phyloP scores from a whole-genome alignment of 2,113 vertebrate genomes.

The Entomyzon cyanotis region DNA sequence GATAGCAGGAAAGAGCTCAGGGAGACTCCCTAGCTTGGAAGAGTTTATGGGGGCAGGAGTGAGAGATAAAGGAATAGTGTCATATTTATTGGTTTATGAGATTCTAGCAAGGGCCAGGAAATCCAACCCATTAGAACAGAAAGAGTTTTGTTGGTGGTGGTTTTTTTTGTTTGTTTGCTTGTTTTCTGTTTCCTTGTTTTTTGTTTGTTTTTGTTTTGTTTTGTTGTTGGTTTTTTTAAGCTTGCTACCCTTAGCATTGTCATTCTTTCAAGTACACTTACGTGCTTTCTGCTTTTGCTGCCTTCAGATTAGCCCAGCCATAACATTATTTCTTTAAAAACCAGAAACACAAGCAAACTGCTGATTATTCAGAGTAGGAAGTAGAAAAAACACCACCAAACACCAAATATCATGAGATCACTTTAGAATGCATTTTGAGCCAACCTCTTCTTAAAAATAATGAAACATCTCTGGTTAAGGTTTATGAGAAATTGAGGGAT shows the following conservation, averaged over 20 bases:
- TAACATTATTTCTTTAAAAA: not conserved
- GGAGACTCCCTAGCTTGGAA: not conserved
- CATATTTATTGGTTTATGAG: not conserved
- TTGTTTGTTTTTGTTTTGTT: too few relatives aligned
- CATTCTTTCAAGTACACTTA: not conserved
- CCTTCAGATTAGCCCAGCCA: not conserved
- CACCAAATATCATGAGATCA: not conserved
- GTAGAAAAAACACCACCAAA: too few relatives aligned
- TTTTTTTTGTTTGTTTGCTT: too few relatives aligned
- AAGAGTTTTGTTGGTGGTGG: not conserved
- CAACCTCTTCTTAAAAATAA: not conserved
- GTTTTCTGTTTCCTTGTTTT: too few relatives aligned
- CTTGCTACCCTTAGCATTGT: not conserved
- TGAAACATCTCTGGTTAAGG: not conserved
- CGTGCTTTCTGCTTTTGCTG: not conserved
- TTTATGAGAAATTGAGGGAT: not conserved
- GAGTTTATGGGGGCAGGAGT: not conserved
- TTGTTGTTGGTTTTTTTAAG: not conserved
- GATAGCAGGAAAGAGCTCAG: not conserved
- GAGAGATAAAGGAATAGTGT: not conserved
- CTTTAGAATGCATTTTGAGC: not conserved
- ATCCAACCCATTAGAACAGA: not conserved
- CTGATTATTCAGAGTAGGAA: not conserved
- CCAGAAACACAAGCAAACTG: not conserved
- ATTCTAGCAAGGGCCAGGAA: not conserved